Evolutionary conservation across 2,113 vertebrate genomes (phyloP).

Genomic region (Nesogale talazaci): DNA sequence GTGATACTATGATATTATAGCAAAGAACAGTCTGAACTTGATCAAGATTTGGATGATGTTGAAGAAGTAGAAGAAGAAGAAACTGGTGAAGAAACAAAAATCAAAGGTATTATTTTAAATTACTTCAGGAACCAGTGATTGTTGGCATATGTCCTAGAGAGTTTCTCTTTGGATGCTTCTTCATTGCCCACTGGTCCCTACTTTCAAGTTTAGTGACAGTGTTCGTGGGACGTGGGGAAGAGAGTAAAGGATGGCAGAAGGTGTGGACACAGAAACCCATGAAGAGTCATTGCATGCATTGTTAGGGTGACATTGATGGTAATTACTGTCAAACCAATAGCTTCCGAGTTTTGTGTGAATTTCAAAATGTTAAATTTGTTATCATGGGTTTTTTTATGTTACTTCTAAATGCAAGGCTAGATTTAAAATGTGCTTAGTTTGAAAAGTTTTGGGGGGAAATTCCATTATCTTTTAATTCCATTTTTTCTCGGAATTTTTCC

Average conservation of each 20-base stretch:
- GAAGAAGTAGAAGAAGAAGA: constrained; percentile 98
- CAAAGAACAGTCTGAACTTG: constrained; percentile 98
- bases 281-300: background rate
- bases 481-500: too few relatives aligned
- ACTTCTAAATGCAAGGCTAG: constrained; percentile 1
- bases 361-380: constrained; percentile 1
- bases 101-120: constrained; percentile 91
- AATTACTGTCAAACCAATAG: background rate
- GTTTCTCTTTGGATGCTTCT: background rate
- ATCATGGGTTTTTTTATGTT: background rate
- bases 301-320: background rate
- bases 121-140: constrained; percentile 66
- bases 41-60: constrained; percentile 99
- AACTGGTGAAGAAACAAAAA: constrained; percentile 95
- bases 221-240: background rate
- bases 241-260: background rate
- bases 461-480: too few relatives aligned
- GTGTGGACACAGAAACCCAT: background rate
- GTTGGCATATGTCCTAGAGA: constrained; percentile 40
- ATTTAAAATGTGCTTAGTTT: constrained; percentile 4
- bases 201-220: background rate
- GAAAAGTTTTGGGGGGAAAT: too few relatives aligned
- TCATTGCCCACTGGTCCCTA: background rate
- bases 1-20: constrained; percentile 85
- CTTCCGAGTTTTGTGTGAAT: background rate